phyloP scores from a whole-genome alignment of 2,888 invertebrate genomes.

The Parascotia fuliginaria region DNA sequence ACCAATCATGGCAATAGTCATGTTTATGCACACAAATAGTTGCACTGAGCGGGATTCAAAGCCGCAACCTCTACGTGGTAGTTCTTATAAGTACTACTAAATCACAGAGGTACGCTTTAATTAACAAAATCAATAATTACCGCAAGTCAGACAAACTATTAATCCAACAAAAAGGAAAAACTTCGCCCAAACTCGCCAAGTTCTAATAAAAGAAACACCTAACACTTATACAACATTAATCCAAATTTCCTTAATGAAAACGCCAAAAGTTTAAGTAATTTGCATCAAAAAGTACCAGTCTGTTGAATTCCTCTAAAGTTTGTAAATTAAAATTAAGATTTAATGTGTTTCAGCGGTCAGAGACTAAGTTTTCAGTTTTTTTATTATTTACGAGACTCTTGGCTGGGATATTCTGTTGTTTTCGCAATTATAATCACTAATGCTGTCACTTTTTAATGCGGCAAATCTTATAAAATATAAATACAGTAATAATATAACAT shows the following conservation, averaged over 20 bases:
- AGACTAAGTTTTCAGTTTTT: constrained; percentile 51
- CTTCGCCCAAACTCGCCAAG: constrained; percentile 22
- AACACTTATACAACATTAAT: constrained; percentile 55
- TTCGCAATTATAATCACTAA: constrained; percentile 32
- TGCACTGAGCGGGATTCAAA: no score
- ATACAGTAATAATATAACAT: no score
- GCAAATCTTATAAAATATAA: no score
- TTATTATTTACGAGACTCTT: constrained; percentile 45
- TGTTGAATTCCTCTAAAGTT: constrained; percentile 56
- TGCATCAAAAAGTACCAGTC: constrained; percentile 67
- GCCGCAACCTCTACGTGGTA: no score
- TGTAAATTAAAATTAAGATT: constrained; percentile 73
- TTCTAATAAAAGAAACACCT: constrained; percentile 54
- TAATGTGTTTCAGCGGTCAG: constrained; percentile 59
- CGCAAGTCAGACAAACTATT: constrained; percentile 14
- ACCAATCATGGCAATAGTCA: no score
- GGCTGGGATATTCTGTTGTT: constrained; percentile 27
- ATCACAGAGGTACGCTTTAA: neutral
- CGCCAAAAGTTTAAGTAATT: constrained; percentile 67
- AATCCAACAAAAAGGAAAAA: constrained; percentile 25
- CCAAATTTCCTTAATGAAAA: constrained; percentile 66
- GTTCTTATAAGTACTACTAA: no score
- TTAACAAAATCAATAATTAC: constrained; percentile 15
- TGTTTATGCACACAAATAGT: no score
- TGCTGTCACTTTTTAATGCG: constrained; percentile 5